These are phyloP conservation scores for Danio choprae DNA, from an alignment of 2,797 vertebrate genomes.

Conservation along the genomic window DNA sequence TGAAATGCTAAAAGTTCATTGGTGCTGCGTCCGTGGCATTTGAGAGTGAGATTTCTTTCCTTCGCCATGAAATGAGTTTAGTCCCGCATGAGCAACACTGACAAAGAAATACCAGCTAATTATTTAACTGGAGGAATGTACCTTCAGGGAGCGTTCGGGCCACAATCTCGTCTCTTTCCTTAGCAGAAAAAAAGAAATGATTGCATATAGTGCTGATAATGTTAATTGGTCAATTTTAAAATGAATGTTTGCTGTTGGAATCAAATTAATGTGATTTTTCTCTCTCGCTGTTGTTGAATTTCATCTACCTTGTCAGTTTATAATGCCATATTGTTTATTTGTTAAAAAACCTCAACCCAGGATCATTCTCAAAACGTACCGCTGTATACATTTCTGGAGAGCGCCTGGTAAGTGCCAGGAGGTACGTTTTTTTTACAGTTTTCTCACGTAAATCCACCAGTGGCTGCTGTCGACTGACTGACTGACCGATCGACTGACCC, in stretches of 20 bases:
- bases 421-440: no score
- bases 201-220: slow-evolving; percentile 17
- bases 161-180: slow-evolving; percentile 24
- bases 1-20: slow-evolving; percentile 64
- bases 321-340: slow-evolving; percentile 23
- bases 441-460: no score
- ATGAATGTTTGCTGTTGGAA: slow-evolving; percentile 14
- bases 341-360: no score
- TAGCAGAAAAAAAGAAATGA: slow-evolving; percentile 2
- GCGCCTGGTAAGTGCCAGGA: no score
- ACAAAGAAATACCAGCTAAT: slow-evolving; percentile 66
- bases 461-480: no score
- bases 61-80: slow-evolving; percentile 67
- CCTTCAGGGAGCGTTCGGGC: slow-evolving; percentile 40
- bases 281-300: not conserved
- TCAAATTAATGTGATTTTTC: slow-evolving; percentile 13
- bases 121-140: slow-evolving; percentile 61
- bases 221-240: slow-evolving; percentile 13
- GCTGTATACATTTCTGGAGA: no score
- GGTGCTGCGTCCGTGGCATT: slow-evolving; percentile 63
- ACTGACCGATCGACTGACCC: no score
- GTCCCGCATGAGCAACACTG: slow-evolving; percentile 58
- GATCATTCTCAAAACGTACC: no score
- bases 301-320: not conserved
- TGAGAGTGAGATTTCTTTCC: slow-evolving; percentile 63